Conservation (phyloP, 2,797 vertebrate genomes). For the Centropyge bicolor region DNA sequence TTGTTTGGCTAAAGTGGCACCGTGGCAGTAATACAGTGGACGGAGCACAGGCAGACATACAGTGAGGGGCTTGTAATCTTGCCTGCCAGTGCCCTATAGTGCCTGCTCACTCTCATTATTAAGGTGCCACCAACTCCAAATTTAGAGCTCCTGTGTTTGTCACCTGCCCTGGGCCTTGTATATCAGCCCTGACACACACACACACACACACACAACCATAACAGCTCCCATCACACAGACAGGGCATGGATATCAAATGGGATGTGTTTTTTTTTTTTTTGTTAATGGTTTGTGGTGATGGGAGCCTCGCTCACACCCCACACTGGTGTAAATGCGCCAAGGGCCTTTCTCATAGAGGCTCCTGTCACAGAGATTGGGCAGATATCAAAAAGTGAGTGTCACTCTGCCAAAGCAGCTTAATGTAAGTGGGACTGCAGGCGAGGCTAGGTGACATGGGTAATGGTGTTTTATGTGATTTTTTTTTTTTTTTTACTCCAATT, state of each 20-base stretch:
- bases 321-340: constrained; percentile 68
- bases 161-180: constrained; percentile 67
- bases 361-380: constrained; percentile 49
- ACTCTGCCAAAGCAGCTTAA: constrained; percentile 40
- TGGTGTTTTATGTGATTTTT: neutral
- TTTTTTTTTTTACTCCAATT: neutral
- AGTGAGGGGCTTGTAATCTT: constrained; percentile 58
- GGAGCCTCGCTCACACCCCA: constrained; percentile 55
- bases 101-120: constrained; percentile 68
- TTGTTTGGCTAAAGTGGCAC: constrained; percentile 47
- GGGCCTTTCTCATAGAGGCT: constrained; percentile 54
- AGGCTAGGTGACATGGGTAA: constrained; percentile 23
- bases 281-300: constrained; percentile 57
- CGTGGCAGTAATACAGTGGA: constrained; percentile 38
- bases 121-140: constrained; percentile 72
- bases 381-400: constrained; percentile 56
- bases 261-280: constrained; percentile 16
- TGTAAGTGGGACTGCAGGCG: constrained; percentile 23
- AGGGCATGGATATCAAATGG: constrained; percentile 51
- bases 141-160: constrained; percentile 73
- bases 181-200: constrained; percentile 44
- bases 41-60: constrained; percentile 35
- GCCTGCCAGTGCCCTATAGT: constrained; percentile 46
- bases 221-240: constrained; percentile 57
- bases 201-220: constrained; percentile 42